Conservation (phyloP, 2,113 vertebrate genomes). For the Glaucomys volans region DNA sequence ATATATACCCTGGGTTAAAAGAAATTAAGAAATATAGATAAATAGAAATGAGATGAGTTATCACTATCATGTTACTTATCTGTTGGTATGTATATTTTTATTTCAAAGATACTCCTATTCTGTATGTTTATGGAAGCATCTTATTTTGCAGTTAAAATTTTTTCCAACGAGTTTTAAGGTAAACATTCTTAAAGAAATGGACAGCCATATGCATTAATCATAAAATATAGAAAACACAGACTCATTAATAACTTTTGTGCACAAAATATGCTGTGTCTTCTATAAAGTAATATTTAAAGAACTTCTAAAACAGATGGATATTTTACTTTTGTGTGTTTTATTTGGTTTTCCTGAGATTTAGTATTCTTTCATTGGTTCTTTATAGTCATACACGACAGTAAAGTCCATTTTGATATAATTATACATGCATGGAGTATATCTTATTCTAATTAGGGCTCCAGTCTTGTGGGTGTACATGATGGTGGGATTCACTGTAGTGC, state of each 20-base stretch:
- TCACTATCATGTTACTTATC: neutral
- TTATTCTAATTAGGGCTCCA: too few relatives aligned
- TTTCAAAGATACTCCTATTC: neutral
- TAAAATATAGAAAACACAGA: neutral
- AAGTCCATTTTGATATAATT: too few relatives aligned
- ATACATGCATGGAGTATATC: too few relatives aligned
- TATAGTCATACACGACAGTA: too few relatives aligned
- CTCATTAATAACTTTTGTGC: constrained; percentile 25
- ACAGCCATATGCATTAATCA: neutral
- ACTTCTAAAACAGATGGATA: neutral
- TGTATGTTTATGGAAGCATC: neutral
- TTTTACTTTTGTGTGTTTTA: constrained; percentile 6
- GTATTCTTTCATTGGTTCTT: too few relatives aligned
- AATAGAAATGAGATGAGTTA: neutral
- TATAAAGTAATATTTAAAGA: constrained; percentile 8
- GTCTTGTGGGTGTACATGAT: too few relatives aligned
- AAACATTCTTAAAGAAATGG: constrained; percentile 36
- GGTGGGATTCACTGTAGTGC: too few relatives aligned
- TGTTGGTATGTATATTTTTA: neutral
- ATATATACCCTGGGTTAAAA: neutral
- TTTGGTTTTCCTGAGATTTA: neutral
- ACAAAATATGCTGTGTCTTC: constrained; percentile 24
- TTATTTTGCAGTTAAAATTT: constrained; percentile 63
- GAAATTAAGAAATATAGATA: constrained; percentile 2
- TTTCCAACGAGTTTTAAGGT: constrained; percentile 1